These are phyloP conservation scores for Picathartes gymnocephalus DNA, from an alignment of 2,113 vertebrate genomes.

Conservation along the genomic window DNA sequence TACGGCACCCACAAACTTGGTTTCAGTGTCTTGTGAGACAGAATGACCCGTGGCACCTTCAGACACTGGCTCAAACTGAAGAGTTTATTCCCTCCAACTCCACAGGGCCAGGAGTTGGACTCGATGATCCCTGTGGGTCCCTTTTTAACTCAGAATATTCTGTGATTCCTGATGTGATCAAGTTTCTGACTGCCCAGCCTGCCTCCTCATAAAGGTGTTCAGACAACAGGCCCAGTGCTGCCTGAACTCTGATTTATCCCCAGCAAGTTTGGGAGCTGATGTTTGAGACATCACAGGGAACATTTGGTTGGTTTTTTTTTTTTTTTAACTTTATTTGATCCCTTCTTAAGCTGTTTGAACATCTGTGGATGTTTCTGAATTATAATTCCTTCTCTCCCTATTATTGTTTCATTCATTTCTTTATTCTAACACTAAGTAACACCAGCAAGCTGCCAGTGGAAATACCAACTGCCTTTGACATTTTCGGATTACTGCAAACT, in stretches of 20 bases:
- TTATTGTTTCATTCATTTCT: not conserved
- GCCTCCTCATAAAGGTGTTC: not conserved
- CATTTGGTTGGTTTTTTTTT: not conserved
- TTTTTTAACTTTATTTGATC: not conserved
- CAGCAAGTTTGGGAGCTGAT: not conserved
- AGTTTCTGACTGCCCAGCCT: rapidly evolving
- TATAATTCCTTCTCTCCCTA: not conserved
- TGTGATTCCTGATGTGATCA: not conserved
- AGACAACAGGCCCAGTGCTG: not conserved
- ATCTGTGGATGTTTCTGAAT: not conserved
- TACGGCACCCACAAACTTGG: not conserved
- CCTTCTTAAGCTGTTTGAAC: slow-evolving; percentile 1
- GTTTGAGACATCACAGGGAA: not conserved
- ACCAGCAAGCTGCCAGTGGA: not conserved
- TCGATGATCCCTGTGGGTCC: not conserved
- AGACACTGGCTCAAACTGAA: rapidly evolving
- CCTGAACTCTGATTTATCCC: not conserved
- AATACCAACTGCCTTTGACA: not conserved
- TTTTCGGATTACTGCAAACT: not conserved
- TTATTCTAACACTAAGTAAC: not conserved
- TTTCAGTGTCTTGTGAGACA: rapidly evolving
- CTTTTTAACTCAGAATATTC: not conserved
- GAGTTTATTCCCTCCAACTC: not conserved
- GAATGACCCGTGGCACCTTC: not conserved
- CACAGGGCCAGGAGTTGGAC: not conserved